Percentiles rank a stretch among this genome's conserved stretches.
Conservation (phyloP, 1,140 invertebrate genomes). For the Cyrtorhinus lividipennis region DNA sequence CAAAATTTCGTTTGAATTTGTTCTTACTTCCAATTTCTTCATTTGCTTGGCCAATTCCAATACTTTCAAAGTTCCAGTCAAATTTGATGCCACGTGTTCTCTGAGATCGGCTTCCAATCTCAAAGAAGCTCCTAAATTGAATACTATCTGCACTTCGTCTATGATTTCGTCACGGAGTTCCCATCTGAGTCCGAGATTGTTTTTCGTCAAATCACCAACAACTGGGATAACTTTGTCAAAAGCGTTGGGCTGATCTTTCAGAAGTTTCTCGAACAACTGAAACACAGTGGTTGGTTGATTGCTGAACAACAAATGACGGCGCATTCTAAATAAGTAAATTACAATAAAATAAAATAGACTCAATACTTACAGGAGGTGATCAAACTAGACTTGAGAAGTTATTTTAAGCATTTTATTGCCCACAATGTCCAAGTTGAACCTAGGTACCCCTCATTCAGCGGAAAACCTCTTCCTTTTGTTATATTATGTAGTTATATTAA, state of each 20-base stretch:
- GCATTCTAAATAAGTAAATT: background rate
- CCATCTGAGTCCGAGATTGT: constrained; percentile 50
- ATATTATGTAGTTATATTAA: background rate
- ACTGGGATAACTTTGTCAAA: constrained; percentile 63
- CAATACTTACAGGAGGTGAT: no score
- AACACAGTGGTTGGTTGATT: constrained; percentile 11
- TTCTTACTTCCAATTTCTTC: constrained; percentile 40
- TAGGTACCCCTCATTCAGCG: no score
- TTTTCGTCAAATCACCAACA: constrained; percentile 46
- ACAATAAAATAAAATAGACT: background rate
- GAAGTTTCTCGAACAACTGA: constrained; percentile 56
- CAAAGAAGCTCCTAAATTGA: constrained; percentile 82
- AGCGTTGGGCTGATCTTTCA: constrained; percentile 44
- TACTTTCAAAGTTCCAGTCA: constrained; percentile 46
- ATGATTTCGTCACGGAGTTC: constrained; percentile 33
- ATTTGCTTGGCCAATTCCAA: constrained; percentile 49
- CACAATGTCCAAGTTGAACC: no score
- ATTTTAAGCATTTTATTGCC: no score
- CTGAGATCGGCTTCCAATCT: constrained; percentile 54
- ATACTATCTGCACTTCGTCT: constrained; percentile 64
- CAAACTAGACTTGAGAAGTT: no score
- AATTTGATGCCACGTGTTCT: constrained; percentile 55
- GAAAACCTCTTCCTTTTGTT: background rate
- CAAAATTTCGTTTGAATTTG: no score
- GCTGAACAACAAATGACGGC: background rate